phyloP scores from a whole-genome alignment of 2,888 invertebrate genomes.

The Phania funesta region DNA sequence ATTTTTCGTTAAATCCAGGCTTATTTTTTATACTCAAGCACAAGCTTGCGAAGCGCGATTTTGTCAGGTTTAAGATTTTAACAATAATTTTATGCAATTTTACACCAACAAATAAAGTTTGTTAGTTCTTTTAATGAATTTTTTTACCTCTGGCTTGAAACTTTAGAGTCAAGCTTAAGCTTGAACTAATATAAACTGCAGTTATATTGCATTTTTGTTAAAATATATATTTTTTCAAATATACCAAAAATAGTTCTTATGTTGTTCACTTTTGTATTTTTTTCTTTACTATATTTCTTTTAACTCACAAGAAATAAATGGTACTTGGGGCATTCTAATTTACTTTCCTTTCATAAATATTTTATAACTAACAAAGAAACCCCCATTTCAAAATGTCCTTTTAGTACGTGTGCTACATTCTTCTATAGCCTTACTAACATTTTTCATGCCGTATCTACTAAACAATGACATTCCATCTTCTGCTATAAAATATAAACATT shows the following conservation, averaged over 20 bases:
- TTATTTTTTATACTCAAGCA: too few relatives aligned
- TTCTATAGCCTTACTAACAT: not conserved
- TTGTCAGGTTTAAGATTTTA: too few relatives aligned
- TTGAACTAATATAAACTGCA: too few relatives aligned
- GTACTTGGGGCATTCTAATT: slow-evolving; percentile 21
- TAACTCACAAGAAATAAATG: not conserved
- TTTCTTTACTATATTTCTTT: not conserved
- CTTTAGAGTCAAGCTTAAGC: too few relatives aligned
- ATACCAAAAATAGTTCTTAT: not conserved
- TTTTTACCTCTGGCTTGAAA: too few relatives aligned
- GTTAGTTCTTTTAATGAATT: too few relatives aligned
- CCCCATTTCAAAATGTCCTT: slow-evolving; percentile 15
- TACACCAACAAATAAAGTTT: too few relatives aligned
- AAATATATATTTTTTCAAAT: not conserved
- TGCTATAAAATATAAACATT: slow-evolving; percentile 54
- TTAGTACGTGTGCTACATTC: not conserved
- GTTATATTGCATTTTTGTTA: not conserved
- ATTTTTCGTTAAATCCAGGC: too few relatives aligned
- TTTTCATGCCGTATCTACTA: slow-evolving; percentile 47
- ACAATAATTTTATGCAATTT: too few relatives aligned
- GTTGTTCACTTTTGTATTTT: not conserved
- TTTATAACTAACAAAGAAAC: slow-evolving; percentile 12
- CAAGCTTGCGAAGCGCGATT: too few relatives aligned
- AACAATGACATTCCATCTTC: slow-evolving; percentile 59
- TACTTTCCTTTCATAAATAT: slow-evolving; percentile 40